phyloP scores from a whole-genome alignment of 2,113 vertebrate species.

The Clarias magur region DNA sequence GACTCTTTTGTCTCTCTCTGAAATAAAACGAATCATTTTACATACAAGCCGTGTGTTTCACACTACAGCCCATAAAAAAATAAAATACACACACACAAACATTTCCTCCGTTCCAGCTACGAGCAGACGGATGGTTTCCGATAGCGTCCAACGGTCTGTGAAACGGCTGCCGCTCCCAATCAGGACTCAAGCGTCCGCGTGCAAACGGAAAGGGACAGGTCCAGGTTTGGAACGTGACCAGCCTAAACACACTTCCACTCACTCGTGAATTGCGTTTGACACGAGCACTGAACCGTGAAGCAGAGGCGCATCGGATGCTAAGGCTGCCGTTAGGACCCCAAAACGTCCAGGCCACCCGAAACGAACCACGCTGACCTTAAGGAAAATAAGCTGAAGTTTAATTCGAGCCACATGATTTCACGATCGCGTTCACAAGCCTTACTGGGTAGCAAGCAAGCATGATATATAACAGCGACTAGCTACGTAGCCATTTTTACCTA shows the following conservation, averaged over 20 bases:
- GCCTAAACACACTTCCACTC: conserved; percentile 48
- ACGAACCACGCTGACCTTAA: conserved; percentile 14
- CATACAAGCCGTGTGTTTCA: not conserved
- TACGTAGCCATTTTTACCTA: not conserved
- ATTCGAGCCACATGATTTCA: conserved; percentile 35
- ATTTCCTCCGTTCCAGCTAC: conserved; percentile 35
- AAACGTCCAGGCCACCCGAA: conserved; percentile 32
- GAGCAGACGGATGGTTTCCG: conserved; percentile 33
- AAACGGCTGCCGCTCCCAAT: conserved; percentile 48
- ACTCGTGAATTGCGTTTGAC: conserved; percentile 49
- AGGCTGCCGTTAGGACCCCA: conserved; percentile 37
- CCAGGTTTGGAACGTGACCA: conserved; percentile 44
- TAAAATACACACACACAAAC: not conserved
- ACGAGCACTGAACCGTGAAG: conserved; percentile 47
- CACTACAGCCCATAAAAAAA: too few species aligned
- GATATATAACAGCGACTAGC: not conserved
- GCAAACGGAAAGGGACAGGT: conserved; percentile 49
- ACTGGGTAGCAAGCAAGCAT: conserved; percentile 1
- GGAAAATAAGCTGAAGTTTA: conserved; percentile 19
- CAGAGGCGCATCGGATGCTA: conserved; percentile 50
- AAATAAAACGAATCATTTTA: not conserved
- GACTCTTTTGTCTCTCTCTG: not conserved
- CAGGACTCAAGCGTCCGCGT: conserved; percentile 35
- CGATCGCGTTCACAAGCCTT: conserved; percentile 26
- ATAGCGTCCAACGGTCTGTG: conserved; percentile 45